These are phyloP conservation scores for Lepidochrysops patricia DNA, from an alignment of 2,888 invertebrate species.

Conservation along the genomic window DNA sequence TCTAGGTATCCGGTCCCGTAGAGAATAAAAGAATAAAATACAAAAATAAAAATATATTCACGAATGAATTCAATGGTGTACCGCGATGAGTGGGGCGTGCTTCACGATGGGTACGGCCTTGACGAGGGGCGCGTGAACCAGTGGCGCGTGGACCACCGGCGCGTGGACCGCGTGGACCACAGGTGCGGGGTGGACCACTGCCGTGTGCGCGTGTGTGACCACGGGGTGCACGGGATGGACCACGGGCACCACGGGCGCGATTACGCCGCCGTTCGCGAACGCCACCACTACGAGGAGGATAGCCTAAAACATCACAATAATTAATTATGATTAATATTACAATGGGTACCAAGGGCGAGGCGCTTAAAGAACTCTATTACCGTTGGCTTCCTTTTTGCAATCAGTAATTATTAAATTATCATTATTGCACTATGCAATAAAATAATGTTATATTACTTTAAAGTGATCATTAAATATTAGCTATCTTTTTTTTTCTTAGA, in stretches of 20 bases:
- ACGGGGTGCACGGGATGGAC: conserved; percentile 42
- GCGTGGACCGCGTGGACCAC: conserved; percentile 35
- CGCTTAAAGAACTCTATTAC: too few species aligned
- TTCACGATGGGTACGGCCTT: conserved; percentile 44
- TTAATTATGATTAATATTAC: too few species aligned
- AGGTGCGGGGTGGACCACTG: conserved; percentile 33
- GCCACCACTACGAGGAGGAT: conserved; percentile 57
- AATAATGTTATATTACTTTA: too few species aligned
- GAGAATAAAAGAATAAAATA: neutral
- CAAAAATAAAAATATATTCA: neutral
- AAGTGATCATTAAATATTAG: too few species aligned
- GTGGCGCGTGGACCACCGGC: conserved; percentile 35
- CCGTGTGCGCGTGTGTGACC: conserved; percentile 29
- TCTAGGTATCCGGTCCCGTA: too few species aligned
- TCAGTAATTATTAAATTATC: too few species aligned
- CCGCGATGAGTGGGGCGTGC: conserved; percentile 45
- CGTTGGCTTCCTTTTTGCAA: too few species aligned
- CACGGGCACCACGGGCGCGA: conserved; percentile 51
- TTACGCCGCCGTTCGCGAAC: conserved; percentile 49
- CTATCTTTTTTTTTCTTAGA: too few species aligned
- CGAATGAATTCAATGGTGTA: conserved; percentile 38
- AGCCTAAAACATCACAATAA: conserved; percentile 41
- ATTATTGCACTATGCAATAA: too few species aligned
- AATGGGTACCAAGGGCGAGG: too few species aligned
- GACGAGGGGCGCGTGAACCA: conserved; percentile 30